A percentile compares a stretch with the other conserved stretches of the same genome.
phyloP scores from a whole-genome alignment of 2,888 invertebrate genomes.

The Tinea semifulvella region DNA sequence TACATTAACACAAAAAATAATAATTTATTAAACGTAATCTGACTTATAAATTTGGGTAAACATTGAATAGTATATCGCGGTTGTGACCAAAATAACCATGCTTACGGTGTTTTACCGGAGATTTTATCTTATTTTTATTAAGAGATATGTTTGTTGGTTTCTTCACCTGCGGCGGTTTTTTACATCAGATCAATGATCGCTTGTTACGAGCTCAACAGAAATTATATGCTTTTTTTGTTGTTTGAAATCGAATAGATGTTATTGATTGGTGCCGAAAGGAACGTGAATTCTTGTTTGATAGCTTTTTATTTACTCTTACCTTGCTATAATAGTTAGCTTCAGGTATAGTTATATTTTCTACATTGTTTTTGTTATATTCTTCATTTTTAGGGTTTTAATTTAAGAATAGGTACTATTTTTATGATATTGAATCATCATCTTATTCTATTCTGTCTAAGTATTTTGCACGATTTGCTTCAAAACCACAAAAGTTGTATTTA shows the following conservation, averaged over 20 bases:
- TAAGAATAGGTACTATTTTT: too few species aligned
- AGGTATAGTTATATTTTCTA: neutral
- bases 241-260: constrained; percentile 8
- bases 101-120: constrained; percentile 9
- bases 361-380: too few species aligned
- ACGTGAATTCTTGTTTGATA: constrained; percentile 6
- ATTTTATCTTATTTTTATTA: constrained; percentile 13
- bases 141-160: constrained; percentile 12
- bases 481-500: too few species aligned
- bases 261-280: constrained; percentile 7
- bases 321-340: neutral
- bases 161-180: constrained; percentile 13
- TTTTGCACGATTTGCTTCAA: too few species aligned
- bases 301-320: neutral
- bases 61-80: too few species aligned
- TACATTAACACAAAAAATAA: too few species aligned
- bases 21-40: too few species aligned
- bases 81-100: constrained; percentile 3
- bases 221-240: constrained; percentile 12
- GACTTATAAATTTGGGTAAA: too few species aligned
- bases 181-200: constrained; percentile 9
- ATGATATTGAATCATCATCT: too few species aligned
- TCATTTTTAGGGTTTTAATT: too few species aligned
- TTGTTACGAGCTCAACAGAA: constrained; percentile 10
- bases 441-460: too few species aligned